These are phyloP conservation scores for Apaloderma vittatum DNA, from an alignment of 2,113 vertebrate species.

Conservation along the genomic window DNA sequence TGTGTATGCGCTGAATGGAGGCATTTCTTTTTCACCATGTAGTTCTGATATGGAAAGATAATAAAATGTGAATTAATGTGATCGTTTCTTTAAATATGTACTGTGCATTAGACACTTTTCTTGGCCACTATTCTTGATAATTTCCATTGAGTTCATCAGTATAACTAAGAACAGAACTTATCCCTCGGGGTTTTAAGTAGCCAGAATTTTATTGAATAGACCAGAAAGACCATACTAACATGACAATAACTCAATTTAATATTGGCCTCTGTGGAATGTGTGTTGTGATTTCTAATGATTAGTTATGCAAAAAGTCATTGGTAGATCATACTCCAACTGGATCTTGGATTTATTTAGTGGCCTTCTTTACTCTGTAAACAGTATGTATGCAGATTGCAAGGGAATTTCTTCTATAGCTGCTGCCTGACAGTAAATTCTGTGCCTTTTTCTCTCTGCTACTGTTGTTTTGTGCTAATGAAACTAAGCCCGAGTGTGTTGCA, in stretches of 20 bases:
- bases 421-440: not conserved
- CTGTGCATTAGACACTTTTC: not conserved
- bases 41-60: not conserved
- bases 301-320: not conserved
- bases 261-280: slow-evolving; percentile 29
- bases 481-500: not conserved
- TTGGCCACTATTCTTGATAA: not conserved
- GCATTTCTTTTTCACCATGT: not conserved
- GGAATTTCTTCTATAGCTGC: not conserved
- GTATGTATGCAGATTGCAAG: not conserved
- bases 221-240: not conserved
- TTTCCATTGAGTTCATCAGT: slow-evolving; percentile 1
- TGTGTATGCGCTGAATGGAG: not conserved
- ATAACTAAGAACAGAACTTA: slow-evolving; percentile 34
- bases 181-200: not conserved
- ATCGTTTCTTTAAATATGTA: not conserved
- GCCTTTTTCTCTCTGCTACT: not conserved
- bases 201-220: slow-evolving; percentile 21
- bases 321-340: not conserved
- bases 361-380: not conserved
- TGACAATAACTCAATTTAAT: slow-evolving; percentile 32
- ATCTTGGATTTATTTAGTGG: not conserved
- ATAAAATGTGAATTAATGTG: not conserved
- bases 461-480: not conserved
- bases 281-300: slow-evolving; percentile 47